Percentiles rank a stretch among this genome's conserved stretches.
phyloP scores from a whole-genome alignment of 2,113 vertebrate genomes.

The Ammodytes marinus region DNA sequence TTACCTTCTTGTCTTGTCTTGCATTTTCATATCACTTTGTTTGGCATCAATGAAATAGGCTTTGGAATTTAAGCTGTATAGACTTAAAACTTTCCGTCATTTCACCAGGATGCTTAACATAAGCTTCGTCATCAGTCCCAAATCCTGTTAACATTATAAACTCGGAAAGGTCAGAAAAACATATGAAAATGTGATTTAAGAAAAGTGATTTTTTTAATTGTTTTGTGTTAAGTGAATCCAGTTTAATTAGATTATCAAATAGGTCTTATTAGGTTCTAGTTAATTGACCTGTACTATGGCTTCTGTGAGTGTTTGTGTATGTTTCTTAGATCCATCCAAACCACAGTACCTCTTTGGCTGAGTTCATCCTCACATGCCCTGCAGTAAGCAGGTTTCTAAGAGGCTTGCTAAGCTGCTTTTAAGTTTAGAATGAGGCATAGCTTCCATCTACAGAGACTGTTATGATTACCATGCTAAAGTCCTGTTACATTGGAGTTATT shows the following conservation, averaged over 20 bases:
- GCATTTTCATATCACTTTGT: not conserved
- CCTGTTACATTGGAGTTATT: slow-evolving; percentile 26
- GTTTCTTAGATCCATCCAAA: slow-evolving; percentile 25
- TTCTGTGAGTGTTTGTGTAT: not conserved
- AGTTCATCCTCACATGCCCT: slow-evolving; percentile 61
- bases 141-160: not conserved
- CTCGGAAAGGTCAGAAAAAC: not conserved
- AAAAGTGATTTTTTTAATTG: not conserved
- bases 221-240: not conserved
- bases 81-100: not conserved
- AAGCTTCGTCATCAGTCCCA: slow-evolving; percentile 8
- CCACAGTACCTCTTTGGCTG: slow-evolving; percentile 14
- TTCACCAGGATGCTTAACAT: not conserved
- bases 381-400: slow-evolving; percentile 79
- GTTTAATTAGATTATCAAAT: not conserved
- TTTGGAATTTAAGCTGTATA: not conserved
- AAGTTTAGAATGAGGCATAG: slow-evolving; percentile 68
- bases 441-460: slow-evolving; percentile 48
- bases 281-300: not conserved
- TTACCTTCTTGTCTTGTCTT: not conserved
- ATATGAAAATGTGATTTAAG: not conserved
- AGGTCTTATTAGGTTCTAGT: not conserved
- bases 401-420: slow-evolving; percentile 83
- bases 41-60: not conserved
- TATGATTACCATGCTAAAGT: slow-evolving; percentile 40